Conservation (phyloP, 2,888 invertebrate species). For the Calliphora vomitoria region DNA sequence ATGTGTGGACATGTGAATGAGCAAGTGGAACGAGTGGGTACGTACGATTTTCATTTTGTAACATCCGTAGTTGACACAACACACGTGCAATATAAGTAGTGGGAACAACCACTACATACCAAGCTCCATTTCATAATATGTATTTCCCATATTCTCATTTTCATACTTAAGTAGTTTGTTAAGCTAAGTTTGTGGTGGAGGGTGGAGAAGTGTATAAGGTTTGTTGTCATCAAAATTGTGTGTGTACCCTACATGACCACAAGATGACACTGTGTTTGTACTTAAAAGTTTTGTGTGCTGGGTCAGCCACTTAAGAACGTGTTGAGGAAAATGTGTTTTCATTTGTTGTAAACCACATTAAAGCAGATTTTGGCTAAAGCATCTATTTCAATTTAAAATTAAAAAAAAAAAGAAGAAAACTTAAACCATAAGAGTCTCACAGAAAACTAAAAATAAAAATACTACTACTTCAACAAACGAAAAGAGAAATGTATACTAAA, state of each 20-base stretch:
- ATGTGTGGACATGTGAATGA: background rate
- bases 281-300: background rate
- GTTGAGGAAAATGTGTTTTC: too few relatives aligned
- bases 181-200: background rate
- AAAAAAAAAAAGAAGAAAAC: background rate
- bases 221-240: background rate
- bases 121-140: constrained; percentile 25
- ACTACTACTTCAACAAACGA: background rate
- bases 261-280: constrained; percentile 4
- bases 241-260: constrained; percentile 18
- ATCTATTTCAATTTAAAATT: background rate
- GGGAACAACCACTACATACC: constrained; percentile 27
- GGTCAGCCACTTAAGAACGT: background rate
- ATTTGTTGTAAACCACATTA: background rate
- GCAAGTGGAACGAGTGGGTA: background rate
- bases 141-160: background rate
- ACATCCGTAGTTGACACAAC: constrained; percentile 27
- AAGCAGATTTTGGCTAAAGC: background rate
- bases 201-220: background rate
- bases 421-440: background rate
- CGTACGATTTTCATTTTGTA: background rate
- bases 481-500: background rate
- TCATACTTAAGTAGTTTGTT: background rate
- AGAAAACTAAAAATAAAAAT: background rate
- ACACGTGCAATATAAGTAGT: constrained; percentile 56